Evolutionary conservation across 2,888 invertebrate genomes (phyloP), one percentile per base, ranked within the genome.

Genomic region (Drosophila diplacantha): DNA sequence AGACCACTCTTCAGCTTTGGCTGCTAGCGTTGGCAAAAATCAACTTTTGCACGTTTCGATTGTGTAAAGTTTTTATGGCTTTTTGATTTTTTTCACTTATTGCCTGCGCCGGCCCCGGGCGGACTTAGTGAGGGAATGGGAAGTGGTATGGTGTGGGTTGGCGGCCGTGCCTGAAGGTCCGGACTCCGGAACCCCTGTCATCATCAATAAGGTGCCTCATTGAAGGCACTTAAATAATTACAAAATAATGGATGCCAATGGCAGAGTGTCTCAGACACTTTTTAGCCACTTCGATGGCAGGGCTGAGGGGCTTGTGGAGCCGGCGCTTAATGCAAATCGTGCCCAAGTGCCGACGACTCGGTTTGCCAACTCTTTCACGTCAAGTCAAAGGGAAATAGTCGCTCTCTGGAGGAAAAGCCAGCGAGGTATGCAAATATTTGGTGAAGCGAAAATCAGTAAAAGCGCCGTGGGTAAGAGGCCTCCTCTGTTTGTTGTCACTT

Each of bases 61-160:
- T 84, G 84, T 85, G 85, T 81, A 84, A 84, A 83, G 83, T 84
- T 84, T 84, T 84, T 85, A 85, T 85, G 81, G 85, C 83, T 77
- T 84, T 84, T 85, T 85, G 84, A 84, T 84, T 84, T 84, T 60
- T 84, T 84, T 81, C 82, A 81, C 81, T 84, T 83, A 85, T 85
- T 84, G 83, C 80, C 70, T 66, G 34, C 43, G 29, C 51, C 38
- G 46, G 34, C 32, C 18, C 20, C 12, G 49, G 41, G 20, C 46
- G 24, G 26, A 37, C 35, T 31, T 34, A 22, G 16, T 37, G 43
- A 4, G 34, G 51, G 12, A 7, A 26, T 29, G 35, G 43, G 39
- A 7, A 34, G 26, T 22, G n/a, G 52, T 16, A 20, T 18, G 32
- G 38, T 24, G 11, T 16, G 37, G 26, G 37, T 44, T 46, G 39